Conservation (phyloP, 2,113 vertebrate species). For the Grammomys surdaster region DNA sequence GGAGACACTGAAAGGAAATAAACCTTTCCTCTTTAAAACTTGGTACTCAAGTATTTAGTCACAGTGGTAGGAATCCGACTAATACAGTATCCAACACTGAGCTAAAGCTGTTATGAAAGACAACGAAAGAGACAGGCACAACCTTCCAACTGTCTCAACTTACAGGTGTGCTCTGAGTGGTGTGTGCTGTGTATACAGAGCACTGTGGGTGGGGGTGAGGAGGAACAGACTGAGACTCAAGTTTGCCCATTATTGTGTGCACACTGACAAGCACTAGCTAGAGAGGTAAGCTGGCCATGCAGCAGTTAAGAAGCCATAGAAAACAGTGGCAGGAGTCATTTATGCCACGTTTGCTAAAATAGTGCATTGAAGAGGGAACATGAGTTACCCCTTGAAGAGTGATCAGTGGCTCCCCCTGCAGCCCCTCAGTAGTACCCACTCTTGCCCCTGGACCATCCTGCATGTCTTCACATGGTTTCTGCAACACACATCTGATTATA, state of each 20-base stretch:
- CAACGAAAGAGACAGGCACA: accelerated
- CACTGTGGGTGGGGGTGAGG: too few species aligned
- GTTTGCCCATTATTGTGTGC: not conserved
- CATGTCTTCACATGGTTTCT: not conserved
- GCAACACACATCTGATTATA: not conserved
- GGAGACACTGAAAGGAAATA: not conserved
- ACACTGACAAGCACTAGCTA: too few species aligned
- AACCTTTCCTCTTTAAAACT: not conserved
- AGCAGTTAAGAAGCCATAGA: not conserved
- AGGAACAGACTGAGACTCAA: not conserved
- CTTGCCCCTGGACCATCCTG: not conserved
- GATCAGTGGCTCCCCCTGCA: accelerated
- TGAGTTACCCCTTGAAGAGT: not conserved
- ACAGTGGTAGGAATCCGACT: not conserved
- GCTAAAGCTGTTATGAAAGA: not conserved
- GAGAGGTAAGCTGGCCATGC: accelerated
- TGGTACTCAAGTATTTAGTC: not conserved
- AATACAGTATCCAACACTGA: not conserved
- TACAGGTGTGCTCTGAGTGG: not conserved
- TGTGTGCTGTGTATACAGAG: not conserved
- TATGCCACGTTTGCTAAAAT: not conserved
- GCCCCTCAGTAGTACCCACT: not conserved
- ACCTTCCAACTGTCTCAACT: not conserved
- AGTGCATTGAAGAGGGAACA: too few species aligned
- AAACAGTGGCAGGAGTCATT: too few species aligned